Base-by-base conservation (phyloP, 2,113 vertebrate species). In the Osmerus eperlanus region DNA sequence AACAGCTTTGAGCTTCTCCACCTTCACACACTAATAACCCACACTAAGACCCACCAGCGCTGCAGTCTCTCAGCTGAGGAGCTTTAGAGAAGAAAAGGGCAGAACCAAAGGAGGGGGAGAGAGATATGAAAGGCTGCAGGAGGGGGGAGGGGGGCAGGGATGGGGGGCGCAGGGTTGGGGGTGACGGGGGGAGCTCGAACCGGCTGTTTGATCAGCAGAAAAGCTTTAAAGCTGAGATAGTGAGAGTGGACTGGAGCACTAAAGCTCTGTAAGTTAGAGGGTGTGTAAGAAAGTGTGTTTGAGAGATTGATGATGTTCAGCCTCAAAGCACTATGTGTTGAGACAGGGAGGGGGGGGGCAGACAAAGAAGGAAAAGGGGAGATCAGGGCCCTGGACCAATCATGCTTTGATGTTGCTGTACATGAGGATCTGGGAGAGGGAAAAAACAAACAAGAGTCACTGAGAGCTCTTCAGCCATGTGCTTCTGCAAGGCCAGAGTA, bases 161-260 rank as follows among this genome's bases (percentile, higher is more conserved):
- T 56, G 23, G 32, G 82, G 36, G 36, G 7, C 36, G 5, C 36
- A 83, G 78, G 70, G 18, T 67, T 70, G 68, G 66, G 56, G 62
- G 14, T 63, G 16, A 28, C 21, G 74, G 11, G 53, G 75, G 68
- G 36, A 73, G 79, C 77, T 74, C 71, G 78, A 79, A 83, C 75
- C 23, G 36, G 58, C 64, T 0, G 77, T 81, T 83, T 86, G 81
- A 86, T 88, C 80, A 84, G 77, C 64, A 69, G 71, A 77, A 76
- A 73, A 21, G 65, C 82, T 85, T 83, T 81, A 80, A 80, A 84
- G 81, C 71, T 78, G 55, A 78, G 74, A 51, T 78, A 21, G 64
- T 52, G 70, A 7, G 28, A n/a, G 12, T 59, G 21, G 59, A 25
- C 21, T 25, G 2, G 8, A 53, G 15, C 52, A 21, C 64, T 11